Conservation (phyloP, 2,113 vertebrate genomes). For the Castor canadensis region DNA sequence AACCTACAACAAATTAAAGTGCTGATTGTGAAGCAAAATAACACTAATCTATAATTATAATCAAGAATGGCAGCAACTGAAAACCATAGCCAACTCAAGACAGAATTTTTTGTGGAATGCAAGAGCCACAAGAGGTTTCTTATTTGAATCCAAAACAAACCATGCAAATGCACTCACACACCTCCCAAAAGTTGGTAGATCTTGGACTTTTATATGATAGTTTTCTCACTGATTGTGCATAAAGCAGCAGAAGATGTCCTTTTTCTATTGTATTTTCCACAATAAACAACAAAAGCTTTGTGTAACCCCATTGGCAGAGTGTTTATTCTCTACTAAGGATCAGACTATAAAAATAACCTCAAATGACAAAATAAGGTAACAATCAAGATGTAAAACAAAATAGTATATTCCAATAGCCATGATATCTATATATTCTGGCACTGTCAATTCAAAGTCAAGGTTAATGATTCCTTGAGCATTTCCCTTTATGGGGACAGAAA, state of each 20-base stretch:
- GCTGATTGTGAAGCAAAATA: conserved; percentile 74
- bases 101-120: conserved; percentile 22
- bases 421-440: neutral
- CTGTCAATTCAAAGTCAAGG: neutral
- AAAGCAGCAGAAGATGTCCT: neutral
- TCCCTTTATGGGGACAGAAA: neutral
- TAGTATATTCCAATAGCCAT: neutral
- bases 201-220: neutral
- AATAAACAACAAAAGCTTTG: neutral
- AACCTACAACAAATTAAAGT: conserved; percentile 75
- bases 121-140: neutral
- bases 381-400: neutral
- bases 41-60: conserved; percentile 76
- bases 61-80: conserved; percentile 62
- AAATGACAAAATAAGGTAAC: neutral
- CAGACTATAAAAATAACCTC: neutral
- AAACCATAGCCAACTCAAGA: conserved; percentile 56
- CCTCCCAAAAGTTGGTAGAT: neutral
- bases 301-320: neutral
- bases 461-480: neutral
- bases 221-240: neutral
- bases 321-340: neutral
- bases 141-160: conserved; percentile 35
- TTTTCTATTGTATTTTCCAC: neutral
- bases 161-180: neutral